Conservation (phyloP, 2,888 invertebrate genomes). For the Amphipyra tragopoginis region DNA sequence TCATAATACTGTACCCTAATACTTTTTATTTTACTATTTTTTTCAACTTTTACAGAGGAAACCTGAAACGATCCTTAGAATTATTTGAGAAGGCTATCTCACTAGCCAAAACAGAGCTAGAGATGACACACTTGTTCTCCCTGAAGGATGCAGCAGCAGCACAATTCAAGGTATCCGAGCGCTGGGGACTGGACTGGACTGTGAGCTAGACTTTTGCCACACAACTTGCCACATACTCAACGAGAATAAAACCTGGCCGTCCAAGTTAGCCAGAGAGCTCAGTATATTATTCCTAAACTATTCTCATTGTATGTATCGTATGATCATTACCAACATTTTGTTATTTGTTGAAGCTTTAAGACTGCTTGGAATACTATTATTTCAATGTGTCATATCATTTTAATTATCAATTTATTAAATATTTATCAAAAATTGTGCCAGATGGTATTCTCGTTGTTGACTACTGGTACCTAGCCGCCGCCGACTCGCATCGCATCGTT, state of each 20-base stretch:
- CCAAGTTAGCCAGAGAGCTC: constrained; percentile 60
- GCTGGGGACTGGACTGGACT: constrained; percentile 92
- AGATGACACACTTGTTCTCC: constrained; percentile 97
- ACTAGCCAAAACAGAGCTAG: constrained; percentile 95
- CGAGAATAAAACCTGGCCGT: constrained; percentile 77
- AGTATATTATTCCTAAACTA: constrained; percentile 43
- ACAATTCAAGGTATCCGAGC: constrained; percentile 95
- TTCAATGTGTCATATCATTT: constrained; percentile 58
- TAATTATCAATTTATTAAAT: constrained; percentile 43
- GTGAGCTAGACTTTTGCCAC: constrained; percentile 79
- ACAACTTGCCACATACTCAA: constrained; percentile 63
- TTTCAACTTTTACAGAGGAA: constrained; percentile 91
- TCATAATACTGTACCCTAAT: no score
- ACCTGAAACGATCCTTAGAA: constrained; percentile 94
- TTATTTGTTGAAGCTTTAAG: constrained; percentile 53
- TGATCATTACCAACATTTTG: constrained; percentile 37
- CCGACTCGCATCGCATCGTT: constrained; percentile 66
- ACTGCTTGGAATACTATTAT: constrained; percentile 44
- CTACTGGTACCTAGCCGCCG: constrained; percentile 70
- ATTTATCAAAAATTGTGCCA: constrained; percentile 60
- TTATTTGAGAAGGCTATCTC: constrained; percentile 97
- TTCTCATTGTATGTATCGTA: constrained; percentile 49
- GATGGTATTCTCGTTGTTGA: constrained; percentile 74
- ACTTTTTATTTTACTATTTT: constrained; percentile 9
- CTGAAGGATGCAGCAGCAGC: constrained; percentile 97